Conservation (phyloP, 2,797 vertebrate genomes). For the Paramormyrops hopkinsi region DNA sequence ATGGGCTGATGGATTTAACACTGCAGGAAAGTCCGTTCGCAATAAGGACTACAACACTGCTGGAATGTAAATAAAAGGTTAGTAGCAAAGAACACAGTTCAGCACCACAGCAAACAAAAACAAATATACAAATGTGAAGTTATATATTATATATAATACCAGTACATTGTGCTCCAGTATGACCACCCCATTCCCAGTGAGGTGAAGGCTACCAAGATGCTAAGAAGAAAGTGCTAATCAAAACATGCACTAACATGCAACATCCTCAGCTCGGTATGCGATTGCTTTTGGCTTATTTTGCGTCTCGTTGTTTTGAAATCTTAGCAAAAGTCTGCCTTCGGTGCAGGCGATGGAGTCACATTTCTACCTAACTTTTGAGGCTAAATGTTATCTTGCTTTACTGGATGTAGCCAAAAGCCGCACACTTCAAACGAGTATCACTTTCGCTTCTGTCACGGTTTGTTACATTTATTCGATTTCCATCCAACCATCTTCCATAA, state of each 20-base stretch:
- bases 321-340: not conserved
- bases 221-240: constrained; percentile 35
- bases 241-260: constrained; percentile 45
- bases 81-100: constrained; percentile 42
- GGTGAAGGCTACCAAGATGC: constrained; percentile 40
- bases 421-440: not conserved
- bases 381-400: not conserved
- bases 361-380: not conserved
- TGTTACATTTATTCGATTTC: not conserved
- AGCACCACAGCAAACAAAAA: constrained; percentile 29
- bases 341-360: constrained; percentile 16
- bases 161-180: constrained; percentile 31
- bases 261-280: constrained; percentile 23
- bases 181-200: constrained; percentile 48
- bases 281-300: constrained; percentile 21
- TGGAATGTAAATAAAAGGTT: constrained; percentile 53
- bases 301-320: not conserved
- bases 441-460: not conserved
- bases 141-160: not conserved
- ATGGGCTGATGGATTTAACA: not conserved
- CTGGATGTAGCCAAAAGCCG: not conserved
- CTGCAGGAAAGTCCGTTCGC: not conserved
- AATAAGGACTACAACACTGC: constrained; percentile 30
- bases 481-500: not conserved
- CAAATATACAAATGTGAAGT: constrained; percentile 31